Percentiles rank a stretch among this genome's conserved stretches.
phyloP scores from a whole-genome alignment of 2,888 invertebrate species.

The Chaetogeoica ovagalla region DNA sequence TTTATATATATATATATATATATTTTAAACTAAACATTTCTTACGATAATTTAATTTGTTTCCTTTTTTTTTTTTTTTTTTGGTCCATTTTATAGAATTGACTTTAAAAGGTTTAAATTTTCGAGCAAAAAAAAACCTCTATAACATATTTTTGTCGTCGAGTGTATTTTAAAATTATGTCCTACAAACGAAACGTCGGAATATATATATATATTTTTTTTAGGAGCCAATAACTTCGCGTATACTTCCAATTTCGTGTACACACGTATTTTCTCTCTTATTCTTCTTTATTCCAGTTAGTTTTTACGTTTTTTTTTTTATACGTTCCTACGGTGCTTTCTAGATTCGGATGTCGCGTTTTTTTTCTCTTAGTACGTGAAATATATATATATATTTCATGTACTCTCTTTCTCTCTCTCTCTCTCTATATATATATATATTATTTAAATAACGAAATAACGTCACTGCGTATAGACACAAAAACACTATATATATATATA shows the following conservation, averaged over 20 bases:
- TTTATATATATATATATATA: too few relatives aligned
- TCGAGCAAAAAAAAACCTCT: background rate
- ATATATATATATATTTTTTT: conserved; percentile 11
- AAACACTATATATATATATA: background rate
- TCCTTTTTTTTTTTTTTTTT: too few relatives aligned
- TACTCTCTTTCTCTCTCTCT: background rate
- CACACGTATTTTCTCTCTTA: too few relatives aligned
- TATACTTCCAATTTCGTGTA: background rate
- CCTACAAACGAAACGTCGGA: background rate
- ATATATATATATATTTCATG: background rate
- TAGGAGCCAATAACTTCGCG: background rate
- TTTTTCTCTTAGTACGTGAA: background rate
- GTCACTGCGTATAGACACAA: too few relatives aligned
- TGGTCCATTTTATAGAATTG: background rate
- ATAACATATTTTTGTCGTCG: background rate
- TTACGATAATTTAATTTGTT: too few relatives aligned
- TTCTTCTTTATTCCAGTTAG: too few relatives aligned
- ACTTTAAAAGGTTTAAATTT: background rate
- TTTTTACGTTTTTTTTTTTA: background rate
- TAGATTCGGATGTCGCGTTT: background rate
- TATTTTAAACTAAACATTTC: too few relatives aligned
- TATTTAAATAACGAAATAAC: conserved; percentile 10
- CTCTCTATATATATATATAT: background rate
- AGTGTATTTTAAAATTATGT: conserved; percentile 8
- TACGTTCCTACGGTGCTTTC: background rate